phyloP scores from a whole-genome alignment of 2,113 vertebrate genomes.

The Carassius gibelio region DNA sequence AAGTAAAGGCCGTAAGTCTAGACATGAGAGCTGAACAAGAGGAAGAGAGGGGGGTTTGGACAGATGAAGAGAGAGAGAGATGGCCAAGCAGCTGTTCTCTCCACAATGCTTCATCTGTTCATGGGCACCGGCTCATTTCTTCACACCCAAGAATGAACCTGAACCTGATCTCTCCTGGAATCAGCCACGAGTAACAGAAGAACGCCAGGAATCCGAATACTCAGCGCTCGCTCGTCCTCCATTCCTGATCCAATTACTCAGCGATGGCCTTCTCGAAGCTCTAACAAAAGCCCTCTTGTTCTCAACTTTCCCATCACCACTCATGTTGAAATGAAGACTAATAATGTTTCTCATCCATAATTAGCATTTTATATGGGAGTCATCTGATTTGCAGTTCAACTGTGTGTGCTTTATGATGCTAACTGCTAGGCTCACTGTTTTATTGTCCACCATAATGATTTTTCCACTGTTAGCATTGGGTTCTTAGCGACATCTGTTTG shows the following conservation, averaged over 20 bases:
- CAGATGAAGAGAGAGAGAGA: conserved; percentile 14
- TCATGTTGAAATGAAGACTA: conserved; percentile 31
- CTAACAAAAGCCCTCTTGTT: conserved; percentile 42
- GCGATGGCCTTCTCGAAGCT: neutral
- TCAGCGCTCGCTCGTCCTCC: conserved; percentile 33
- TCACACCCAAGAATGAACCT: conserved; percentile 46
- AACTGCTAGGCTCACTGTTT: neutral
- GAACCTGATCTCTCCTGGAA: conserved; percentile 50
- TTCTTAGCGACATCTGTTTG: neutral
- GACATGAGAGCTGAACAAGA: neutral
- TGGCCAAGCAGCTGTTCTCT: conserved; percentile 27
- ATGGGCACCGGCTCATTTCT: conserved; percentile 33
- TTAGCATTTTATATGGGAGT: conserved; percentile 5
- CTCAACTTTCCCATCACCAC: conserved; percentile 1
- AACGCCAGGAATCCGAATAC: conserved; percentile 48
- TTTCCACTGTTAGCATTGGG: neutral
- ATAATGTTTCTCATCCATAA: conserved; percentile 18
- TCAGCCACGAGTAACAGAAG: conserved; percentile 47
- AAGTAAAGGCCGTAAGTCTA: neutral
- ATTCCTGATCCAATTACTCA: conserved; percentile 25
- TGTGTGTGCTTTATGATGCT: neutral
- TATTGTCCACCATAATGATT: neutral
- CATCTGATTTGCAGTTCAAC: neutral
- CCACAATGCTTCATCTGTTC: conserved; percentile 49
- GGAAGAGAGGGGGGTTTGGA: neutral